Percentiles rank a stretch among this genome's conserved stretches.
phyloP scores from a whole-genome alignment of 2,797 vertebrate species.

The Sebastiscus albofasciatus region DNA sequence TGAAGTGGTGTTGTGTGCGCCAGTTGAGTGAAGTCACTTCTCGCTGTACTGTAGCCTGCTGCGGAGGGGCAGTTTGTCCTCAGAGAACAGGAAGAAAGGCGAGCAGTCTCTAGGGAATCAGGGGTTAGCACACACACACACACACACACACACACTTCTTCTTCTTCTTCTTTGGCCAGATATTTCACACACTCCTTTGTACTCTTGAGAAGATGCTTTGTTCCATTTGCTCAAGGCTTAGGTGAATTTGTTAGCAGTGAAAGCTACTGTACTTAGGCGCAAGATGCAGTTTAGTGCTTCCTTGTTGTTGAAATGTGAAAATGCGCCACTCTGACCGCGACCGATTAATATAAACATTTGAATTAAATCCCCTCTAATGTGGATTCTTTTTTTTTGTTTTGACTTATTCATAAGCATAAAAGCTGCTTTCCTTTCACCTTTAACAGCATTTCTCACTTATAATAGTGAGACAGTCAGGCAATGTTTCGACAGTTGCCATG shows the following conservation, averaged over 20 bases:
- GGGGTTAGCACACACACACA: conserved; percentile 10
- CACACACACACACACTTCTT: not conserved
- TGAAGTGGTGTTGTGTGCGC: conserved; percentile 31
- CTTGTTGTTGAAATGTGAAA: conserved; percentile 21
- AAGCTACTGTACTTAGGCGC: conserved; percentile 17
- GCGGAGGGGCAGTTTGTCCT: conserved; percentile 33
- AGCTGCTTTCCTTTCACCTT: conserved; percentile 10
- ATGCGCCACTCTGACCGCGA: conserved; percentile 10
- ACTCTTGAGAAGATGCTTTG: conserved; percentile 20
- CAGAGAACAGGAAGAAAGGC: conserved; percentile 44
- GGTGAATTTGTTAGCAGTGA: conserved; percentile 23
- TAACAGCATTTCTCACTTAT: conserved; percentile 19
- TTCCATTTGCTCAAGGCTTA: conserved; percentile 24
- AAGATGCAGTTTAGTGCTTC: conserved; percentile 10
- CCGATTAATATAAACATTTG: conserved; percentile 19
- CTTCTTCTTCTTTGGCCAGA: not conserved
- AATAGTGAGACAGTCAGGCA: not conserved
- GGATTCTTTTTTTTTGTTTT: conserved; percentile 7
- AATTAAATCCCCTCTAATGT: conserved; percentile 38
- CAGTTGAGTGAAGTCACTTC: conserved; percentile 39
- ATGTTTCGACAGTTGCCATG: conserved; percentile 36
- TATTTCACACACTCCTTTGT: conserved; percentile 38
- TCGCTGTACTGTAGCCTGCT: conserved; percentile 19
- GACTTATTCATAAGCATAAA: conserved; percentile 39
- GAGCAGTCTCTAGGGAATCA: conserved; percentile 9